Base-by-base conservation (phyloP, 2,797 vertebrate species). In the Menidia menidia region DNA sequence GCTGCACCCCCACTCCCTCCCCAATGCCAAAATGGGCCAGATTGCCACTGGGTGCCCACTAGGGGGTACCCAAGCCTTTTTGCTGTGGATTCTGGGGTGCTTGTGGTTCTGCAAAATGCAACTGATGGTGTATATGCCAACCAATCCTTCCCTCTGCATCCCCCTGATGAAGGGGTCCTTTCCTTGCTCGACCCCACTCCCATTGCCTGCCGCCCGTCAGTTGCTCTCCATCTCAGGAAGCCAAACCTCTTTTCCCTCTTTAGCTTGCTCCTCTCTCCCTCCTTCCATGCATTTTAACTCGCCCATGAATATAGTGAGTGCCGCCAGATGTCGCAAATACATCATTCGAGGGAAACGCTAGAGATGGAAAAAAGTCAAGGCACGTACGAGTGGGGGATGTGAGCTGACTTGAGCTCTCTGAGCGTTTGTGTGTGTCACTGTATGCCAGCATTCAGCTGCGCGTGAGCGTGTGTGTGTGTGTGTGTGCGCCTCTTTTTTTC, bases 271-370 rank as follows among this genome's bases (percentile, higher is more conserved):
- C 71, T 68, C 60, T 63, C 63, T 68, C 64, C 60, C 68, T 82
- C 64, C 77, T 25, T 78, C 47, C 83, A 75, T 51, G 45, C 73
- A 44, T 77, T 84, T 73, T 73, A 77, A 88, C 86, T 81, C 71
- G 92, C 90, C 94, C 94, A 90, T 87, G 88, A 93, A 93, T 95
- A 94, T 96, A 92, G 90, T 85, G 72, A 88, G 90, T 87, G 89
- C 98, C 97, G 95, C 96, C 97, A 99, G 98, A 98, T 99, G 98
- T 99, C 97, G 97, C 98, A 99, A 97, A 98, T 96, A 93, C 95
- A 96, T 98, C 95, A 92, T 94, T 93, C 93, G 96, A 96, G 91
- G 94, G 93, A 92, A 87, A 83, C 54, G 89, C 94, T 87, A 85
- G 90, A 92, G 94, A 93, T 93, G 95, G 95, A 95, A 96, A 89